Base-by-base conservation (phyloP, 1,140 invertebrate species). In the Leucophenga varia region DNA sequence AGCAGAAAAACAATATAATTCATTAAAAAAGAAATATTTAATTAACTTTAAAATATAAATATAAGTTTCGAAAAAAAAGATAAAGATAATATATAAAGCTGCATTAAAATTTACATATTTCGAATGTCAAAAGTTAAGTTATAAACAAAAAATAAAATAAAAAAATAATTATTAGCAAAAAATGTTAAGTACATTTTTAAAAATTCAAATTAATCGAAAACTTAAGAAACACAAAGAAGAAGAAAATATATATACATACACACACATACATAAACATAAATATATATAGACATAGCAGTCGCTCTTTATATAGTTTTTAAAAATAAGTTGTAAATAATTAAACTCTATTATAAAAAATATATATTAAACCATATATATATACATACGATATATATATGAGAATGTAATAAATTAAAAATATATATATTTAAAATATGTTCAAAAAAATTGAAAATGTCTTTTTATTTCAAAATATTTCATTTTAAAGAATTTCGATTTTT, bases 351-450 rank as follows among this genome's bases (percentile, higher is more conserved):
- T 43, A 43, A n/a, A 58, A 59, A 47, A 54, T 52, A 61, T 59
- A 61, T 54, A 52, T 57, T 39, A 42, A 57, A 59, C 43, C 55
- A 32, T 64, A 57, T 57, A 64, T 57, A 34, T 14, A 34, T 34
- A 55, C 63, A 64, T 64, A 57, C 57, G 51, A 65, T 63, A 67
- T 67, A 65, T 40, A 40, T 35, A 35, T 35, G 38, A 67, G 67
- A 55, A 54, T 67, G 63, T 67, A 67, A 67, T 65, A 54, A 65
- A 67, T 57, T 50, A 55, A 68, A 68, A 59, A 57, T 45, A 54
- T 52, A 67, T 67, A 69, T 69, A 69, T 69, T 69, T 69, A 59
- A 69, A 69, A 59, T 49, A 57, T 52, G 57, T 56, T 51, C 50
- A 55, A 40, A 30, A 10, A 18, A 41, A 12, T 9, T 20, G 28